Percentiles rank a stretch among this genome's conserved stretches.
phyloP scores from a whole-genome alignment of 2,113 vertebrate species.

The Rhabdornis inornatus region DNA sequence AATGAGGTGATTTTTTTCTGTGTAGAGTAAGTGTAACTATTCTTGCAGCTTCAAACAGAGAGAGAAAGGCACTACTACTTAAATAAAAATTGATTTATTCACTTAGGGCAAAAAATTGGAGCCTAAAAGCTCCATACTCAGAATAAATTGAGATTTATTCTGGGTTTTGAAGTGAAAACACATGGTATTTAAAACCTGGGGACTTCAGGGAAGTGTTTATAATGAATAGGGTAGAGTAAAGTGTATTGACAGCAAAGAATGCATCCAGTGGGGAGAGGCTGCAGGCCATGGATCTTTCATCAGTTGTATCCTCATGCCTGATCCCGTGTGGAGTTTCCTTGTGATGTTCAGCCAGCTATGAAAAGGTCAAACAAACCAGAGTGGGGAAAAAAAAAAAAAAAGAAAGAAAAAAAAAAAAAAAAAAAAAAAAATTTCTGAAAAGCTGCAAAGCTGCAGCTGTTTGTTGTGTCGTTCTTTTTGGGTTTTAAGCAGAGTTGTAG shows the following conservation, averaged over 20 bases:
- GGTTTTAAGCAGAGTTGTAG: neutral
- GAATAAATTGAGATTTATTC: slow-evolving; percentile 65
- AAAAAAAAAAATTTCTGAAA: neutral
- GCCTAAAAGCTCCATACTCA: slow-evolving; percentile 21
- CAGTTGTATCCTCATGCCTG: neutral
- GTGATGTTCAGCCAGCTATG: neutral
- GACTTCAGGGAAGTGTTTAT: slow-evolving; percentile 5
- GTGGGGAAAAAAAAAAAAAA: neutral
- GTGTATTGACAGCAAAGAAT: neutral
- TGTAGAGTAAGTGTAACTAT: neutral
- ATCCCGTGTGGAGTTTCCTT: neutral
- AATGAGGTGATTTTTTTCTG: neutral
- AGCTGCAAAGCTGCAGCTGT: neutral
- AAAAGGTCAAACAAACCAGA: neutral
- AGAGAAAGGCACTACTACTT: slow-evolving; percentile 17
- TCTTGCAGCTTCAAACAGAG: neutral
- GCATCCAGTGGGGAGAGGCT: neutral
- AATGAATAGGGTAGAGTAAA: neutral
- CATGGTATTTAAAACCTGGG: slow-evolving; percentile 37
- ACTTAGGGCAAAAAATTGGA: slow-evolving; percentile 21
- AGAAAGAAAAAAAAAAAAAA: neutral
- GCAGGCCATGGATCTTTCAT: neutral
- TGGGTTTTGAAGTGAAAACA: slow-evolving; percentile 51
- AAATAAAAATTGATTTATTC: slow-evolving; percentile 67
- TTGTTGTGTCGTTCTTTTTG: neutral